Evolutionary conservation across 2,113 vertebrate species (phyloP), one percentile per base, ranked within the genome.

Genomic region (Coptodon rendalli): DNA sequence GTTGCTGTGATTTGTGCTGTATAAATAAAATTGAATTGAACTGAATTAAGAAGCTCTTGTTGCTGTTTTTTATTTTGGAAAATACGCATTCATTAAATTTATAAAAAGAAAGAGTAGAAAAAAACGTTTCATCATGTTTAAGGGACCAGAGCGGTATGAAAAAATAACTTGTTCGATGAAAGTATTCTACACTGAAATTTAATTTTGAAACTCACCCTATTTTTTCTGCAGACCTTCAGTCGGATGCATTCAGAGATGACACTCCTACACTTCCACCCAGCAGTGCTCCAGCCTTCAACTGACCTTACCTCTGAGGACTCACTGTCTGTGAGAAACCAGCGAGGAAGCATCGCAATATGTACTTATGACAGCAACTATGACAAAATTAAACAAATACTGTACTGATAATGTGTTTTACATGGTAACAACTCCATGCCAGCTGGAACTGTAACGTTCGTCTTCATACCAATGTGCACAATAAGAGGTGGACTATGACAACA

Each of bases 211-310:
- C 36, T 29, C 54, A 59, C 34, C 27, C 6, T 29, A 27, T 36
- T 31, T 45, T 87, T 29, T 50, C 9, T 76, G 7, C 87, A 97
- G 96, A 96, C 89, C 94, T 96, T 19, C 95, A 96, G 52, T 91
- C 95, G 0, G 96, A 96, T 56, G 95, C 95, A 10, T 96, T 96
- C 45, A 86, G 93, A 89, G 96, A 97, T 14, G 94, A 96, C 87
- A 96, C 96, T 7, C 96, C 95, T 1, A 96, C 94, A 9, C 95
- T 96, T 38, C 95, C 94, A 50, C 95, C 95, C 4, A 95, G 94
- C 87, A 95, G 93, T 17, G 89, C 92, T 84, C 89, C 95, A 6
- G 76, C 95, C 56, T 81, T 96, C 73, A 95, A 96, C 91, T 96
- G 89, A 96, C 31, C 19, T 24, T 13, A 29, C 48, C 38, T 27